phyloP scores from a whole-genome alignment of 2,888 invertebrate genomes.

The Dastarcus helophoroides region DNA sequence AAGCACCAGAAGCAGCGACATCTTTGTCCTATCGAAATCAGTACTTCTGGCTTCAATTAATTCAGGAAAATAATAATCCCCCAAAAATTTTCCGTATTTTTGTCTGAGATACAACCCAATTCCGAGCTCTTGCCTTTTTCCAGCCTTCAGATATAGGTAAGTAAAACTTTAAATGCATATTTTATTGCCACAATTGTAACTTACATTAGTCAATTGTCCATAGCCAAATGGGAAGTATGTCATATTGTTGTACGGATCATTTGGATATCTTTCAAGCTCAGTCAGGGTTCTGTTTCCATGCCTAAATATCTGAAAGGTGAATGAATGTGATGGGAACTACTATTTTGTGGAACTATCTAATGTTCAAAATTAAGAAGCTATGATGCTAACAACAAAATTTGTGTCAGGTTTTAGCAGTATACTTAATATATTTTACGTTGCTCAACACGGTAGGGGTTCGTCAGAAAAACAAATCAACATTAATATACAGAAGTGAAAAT shows the following conservation, averaged over 20 bases:
- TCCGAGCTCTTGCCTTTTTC: constrained; percentile 1
- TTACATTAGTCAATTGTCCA: constrained; percentile 1
- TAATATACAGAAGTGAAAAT: too few relatives aligned
- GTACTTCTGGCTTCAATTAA: not conserved
- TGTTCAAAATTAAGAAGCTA: too few relatives aligned
- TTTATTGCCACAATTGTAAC: not conserved
- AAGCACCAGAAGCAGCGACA: not conserved
- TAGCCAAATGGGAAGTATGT: constrained; percentile 1
- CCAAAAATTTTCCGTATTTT: not conserved
- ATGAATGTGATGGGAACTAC: too few relatives aligned
- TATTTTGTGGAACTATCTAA: too few relatives aligned
- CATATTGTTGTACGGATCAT: not conserved
- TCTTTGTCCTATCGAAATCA: constrained; percentile 1
- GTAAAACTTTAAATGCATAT: not conserved
- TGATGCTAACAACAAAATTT: too few relatives aligned
- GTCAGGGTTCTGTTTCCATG: constrained; percentile 2
- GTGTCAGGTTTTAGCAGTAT: too few relatives aligned
- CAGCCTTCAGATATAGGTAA: not conserved
- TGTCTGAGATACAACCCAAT: not conserved
- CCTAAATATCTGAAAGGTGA: constrained; percentile 7
- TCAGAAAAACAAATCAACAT: too few relatives aligned
- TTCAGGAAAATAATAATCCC: not conserved
- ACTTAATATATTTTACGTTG: too few relatives aligned
- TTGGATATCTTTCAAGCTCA: not conserved
- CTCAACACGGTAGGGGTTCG: too few relatives aligned